A percentile compares a stretch with the other conserved stretches of the same genome.
Conservation (phyloP, 2,888 invertebrate genomes). For the Matsumyia berberina region DNA sequence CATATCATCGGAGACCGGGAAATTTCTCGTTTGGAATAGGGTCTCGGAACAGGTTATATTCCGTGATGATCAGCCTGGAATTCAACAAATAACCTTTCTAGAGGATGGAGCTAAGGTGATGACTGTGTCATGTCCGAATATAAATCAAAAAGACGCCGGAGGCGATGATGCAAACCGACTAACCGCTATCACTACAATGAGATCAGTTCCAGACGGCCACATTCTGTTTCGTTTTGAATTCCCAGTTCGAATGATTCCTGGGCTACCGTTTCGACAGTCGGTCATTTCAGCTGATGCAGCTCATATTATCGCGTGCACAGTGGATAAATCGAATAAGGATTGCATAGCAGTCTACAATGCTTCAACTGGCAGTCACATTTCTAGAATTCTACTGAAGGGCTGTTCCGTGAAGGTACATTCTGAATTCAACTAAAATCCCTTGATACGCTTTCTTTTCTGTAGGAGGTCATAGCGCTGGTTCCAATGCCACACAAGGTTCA, state of each 20-base stretch:
- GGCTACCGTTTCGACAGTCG: conserved; percentile 89
- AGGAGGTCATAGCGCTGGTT: conserved; percentile 90
- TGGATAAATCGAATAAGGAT: conserved; percentile 93
- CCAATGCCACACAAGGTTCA: conserved; percentile 93
- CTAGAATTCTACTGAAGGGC: conserved; percentile 85
- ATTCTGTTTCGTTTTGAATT: conserved; percentile 93
- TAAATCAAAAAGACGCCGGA: conserved; percentile 85
- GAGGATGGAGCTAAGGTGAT: conserved; percentile 83
- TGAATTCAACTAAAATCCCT: not conserved
- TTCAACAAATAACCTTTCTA: conserved; percentile 84
- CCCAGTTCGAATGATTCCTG: conserved; percentile 89
- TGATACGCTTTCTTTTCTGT: conserved; percentile 1
- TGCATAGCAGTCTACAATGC: conserved; percentile 93
- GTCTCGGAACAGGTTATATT: conserved; percentile 88
- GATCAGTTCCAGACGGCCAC: conserved; percentile 91
- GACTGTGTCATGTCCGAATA: conserved; percentile 83
- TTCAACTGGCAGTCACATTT: conserved; percentile 88
- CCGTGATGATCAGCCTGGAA: conserved; percentile 91
- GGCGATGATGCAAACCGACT: conserved; percentile 87
- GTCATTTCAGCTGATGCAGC: conserved; percentile 93
- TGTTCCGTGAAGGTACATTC: conserved; percentile 86
- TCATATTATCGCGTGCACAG: conserved; percentile 90
- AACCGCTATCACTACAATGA: conserved; percentile 88
- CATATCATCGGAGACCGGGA: conserved; percentile 96
- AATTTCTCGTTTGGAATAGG: conserved; percentile 94